Base-by-base conservation (phyloP, 30 jellyfish, hydroid and myxozoan genomes). In the Clytia hemisphaerica region DNA sequence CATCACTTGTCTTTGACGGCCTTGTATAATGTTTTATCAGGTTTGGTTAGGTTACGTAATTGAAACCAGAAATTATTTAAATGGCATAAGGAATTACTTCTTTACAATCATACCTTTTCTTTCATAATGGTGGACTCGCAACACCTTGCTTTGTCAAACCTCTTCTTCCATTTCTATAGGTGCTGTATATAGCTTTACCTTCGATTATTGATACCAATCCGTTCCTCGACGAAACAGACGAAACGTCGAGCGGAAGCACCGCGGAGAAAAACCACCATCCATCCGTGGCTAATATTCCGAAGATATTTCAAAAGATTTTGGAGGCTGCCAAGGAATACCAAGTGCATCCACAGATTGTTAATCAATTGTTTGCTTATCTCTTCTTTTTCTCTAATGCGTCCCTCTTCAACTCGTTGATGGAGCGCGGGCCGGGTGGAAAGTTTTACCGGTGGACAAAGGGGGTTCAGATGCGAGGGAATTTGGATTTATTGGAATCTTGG, bases 311-410 rank as follows among this genome's bases (percentile, higher is more conserved):
- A 10, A 61, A 63, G 16, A 77, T 86, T 34, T 67, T 82, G 53
- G 40, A 50, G 33, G 74, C 77, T 2, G 98, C 81, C 24, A 64
- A 68, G 31, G 67, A 45, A 24, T 77, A 72, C 61, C 77, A 62
- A 77, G 98, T 89, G 15, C 98, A 89, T 59, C 84, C 95, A 30
- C 98, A 89, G 40, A 89, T 89, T 31, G 72, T 77, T 10, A 61
- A 60, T 9, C 98, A 89, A 55, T 58, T 89, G 65, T 89, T 89
- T 53, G 94, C 94, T 28, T 89, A 89, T 49, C 66, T 89, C 34
- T 89, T 89, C 83, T 89, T 89, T 73, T 89, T 89, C 83, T 57
- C 95, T 48, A 89, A 89, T 62, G 98, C 98, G 2, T 89, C 98
- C 4, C 44, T 89, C 42, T 89, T 89, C 42, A 89, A 89, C 61